phyloP scores from a whole-genome alignment of 2,888 invertebrate genomes.

The Melieria omissa region DNA sequence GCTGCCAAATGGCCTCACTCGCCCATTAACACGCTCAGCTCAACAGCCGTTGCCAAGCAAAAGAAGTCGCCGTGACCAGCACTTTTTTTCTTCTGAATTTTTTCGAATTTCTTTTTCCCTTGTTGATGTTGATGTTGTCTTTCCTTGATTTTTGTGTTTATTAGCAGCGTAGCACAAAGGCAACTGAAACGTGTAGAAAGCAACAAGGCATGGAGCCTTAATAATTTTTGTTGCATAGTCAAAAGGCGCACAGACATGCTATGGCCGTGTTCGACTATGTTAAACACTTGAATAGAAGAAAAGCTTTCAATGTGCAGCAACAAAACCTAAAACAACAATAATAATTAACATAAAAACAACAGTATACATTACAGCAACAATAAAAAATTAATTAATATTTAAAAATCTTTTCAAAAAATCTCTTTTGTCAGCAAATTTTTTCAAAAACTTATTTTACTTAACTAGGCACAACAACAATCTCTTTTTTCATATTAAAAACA shows the following conservation, averaged over 20 bases:
- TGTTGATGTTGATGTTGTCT: background rate
- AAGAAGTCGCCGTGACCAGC: background rate
- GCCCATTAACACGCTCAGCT: background rate
- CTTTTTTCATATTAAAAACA: background rate
- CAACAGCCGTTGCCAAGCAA: background rate
- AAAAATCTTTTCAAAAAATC: background rate
- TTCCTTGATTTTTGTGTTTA: background rate
- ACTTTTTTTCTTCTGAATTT: background rate
- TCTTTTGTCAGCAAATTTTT: background rate
- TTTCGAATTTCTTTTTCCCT: no score
- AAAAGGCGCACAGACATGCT: background rate
- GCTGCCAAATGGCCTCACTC: background rate
- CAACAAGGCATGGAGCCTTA: background rate
- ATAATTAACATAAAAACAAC: background rate
- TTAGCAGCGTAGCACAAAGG: background rate
- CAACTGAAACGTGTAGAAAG: background rate
- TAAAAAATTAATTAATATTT: background rate
- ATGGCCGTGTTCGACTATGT: background rate
- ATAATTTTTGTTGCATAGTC: background rate
- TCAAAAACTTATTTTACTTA: no score
- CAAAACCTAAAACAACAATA: background rate
- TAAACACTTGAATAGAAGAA: background rate
- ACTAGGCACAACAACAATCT: background rate
- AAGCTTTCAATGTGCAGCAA: slow-evolving; percentile 3
- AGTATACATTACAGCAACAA: background rate